Evolutionary conservation across 2,888 invertebrate genomes (phyloP), one percentile per base, ranked within the genome.

Genomic region (Calliphora vomitoria): DNA sequence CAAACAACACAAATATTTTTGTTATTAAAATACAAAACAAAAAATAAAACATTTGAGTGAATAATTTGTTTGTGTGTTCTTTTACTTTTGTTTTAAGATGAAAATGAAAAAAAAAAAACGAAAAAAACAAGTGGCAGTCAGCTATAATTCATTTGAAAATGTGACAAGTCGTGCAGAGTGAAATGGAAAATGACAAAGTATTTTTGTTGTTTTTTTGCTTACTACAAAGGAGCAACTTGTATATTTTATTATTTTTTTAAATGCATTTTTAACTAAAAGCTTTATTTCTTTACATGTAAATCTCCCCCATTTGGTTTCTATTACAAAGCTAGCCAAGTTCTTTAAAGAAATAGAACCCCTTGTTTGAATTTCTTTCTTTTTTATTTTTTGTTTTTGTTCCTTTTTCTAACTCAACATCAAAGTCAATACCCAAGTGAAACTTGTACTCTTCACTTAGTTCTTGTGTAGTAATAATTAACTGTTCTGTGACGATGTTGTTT

Each of bases 391-490:
- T n/a, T n/a, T 71, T 31, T n/a, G n/a, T 58, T 31, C 55, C 11
- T 71, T 83, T 64, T 18, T 66, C 18, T 66, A 79, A 62, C 66
- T 66, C 10, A 55, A 80, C 86, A 86, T 83, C 86, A 86, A 86
- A 86, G 86, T 86, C 82, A 86, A 85, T 60, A 82, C 8, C 38
- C 18, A 75, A 81, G 62, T 71, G 53, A 68, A 75, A 75, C 53
- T 71, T 69, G 10, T 64, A 55, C 71, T 71, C 71, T 81, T 76
- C 71, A 64, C 31, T 68, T 66, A 25, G 55, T 53, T 50, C 64
- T 62, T 76, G 8, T 55, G 38, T 41, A 86, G 74, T 82, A 82
- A 82, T 82, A 82, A 86, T 82, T 86, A 86, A 82, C 74, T 86
- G 68, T 50, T 69, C 55, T 75, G 55, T 50, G 74, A 31, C 5